Base-by-base conservation (phyloP, 2,113 vertebrate genomes). In the Lanius ludovicianus region DNA sequence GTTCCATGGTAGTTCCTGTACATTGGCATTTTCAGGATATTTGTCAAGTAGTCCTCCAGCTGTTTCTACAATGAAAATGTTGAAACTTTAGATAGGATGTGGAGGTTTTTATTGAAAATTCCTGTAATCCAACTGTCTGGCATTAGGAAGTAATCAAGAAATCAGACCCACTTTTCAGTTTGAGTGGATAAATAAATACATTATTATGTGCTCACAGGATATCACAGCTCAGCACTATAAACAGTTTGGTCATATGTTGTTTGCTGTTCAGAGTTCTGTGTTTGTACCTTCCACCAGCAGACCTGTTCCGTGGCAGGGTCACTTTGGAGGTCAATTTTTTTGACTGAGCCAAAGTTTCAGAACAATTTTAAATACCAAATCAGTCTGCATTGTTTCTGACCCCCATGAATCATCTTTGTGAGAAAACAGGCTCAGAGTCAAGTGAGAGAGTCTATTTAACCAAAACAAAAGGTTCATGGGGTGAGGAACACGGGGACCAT, bases 11-110 rank as follows among this genome's bases (percentile, higher is more conserved):
- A 99, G 98, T 99, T 99, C 91, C 98, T 98, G 97, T 99, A 99
- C 98, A 99, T 98, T 0, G 97, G 98, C 99, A 99, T 99, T 97
- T 98, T 98, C 15, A 99, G 98, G 93, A 99, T 98, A 42, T 98
- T 99, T 76, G 99, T 99, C 97, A 99, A 94, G 96, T 99, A 99
- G 96, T 99, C 99, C 89, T 99, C 99, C 70, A 99, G 97, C 95
- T 99, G 99, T 97, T 98, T 99, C 99, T 99, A 88, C 87, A 98
- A 98, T 68, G 53, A 60, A 96, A 96, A 97, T 46, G 88, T 77
- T 64, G 85, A 87, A 81, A 69, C 23, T 69, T 90, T 6, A 77
- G 52, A 44, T 18, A 92, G 27, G 31, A 77, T 44, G 56, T 37
- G 35, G 27, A 69, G 13, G 13, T 15, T 70, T 77, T 55, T 37